Conservation (phyloP, 2,113 vertebrate species). For the Hippocampus mohnikei region DNA sequence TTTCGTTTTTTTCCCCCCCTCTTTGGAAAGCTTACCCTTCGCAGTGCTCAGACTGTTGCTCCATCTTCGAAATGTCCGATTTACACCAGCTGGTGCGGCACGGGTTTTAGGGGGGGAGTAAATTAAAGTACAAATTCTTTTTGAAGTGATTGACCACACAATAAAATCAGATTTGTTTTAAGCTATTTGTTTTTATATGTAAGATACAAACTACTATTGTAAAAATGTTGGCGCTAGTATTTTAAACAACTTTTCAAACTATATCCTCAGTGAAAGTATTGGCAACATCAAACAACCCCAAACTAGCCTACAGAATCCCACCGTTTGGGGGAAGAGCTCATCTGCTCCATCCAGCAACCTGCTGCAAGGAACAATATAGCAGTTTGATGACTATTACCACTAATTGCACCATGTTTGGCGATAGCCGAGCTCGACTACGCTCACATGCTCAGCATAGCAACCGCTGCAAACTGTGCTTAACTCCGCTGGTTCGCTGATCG, state of each 20-base stretch:
- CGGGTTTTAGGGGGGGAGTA: neutral
- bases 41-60: neutral
- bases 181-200: neutral
- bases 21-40: too few relatives aligned
- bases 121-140: neutral
- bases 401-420: slow-evolving; percentile 24
- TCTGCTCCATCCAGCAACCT: slow-evolving; percentile 18
- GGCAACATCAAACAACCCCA: slow-evolving; percentile 19
- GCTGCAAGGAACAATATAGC: slow-evolving; percentile 28
- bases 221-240: too few relatives aligned
- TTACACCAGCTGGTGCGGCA: neutral
- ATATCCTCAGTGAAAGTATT: slow-evolving; percentile 9
- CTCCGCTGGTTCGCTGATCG: slow-evolving; percentile 17
- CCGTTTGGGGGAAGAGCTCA: slow-evolving; percentile 27
- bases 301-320: slow-evolving; percentile 15
- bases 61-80: neutral
- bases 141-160: neutral
- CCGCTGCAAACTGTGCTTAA: slow-evolving; percentile 11
- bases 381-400: slow-evolving; percentile 32
- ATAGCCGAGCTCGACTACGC: slow-evolving; percentile 31
- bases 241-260: neutral
- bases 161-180: neutral
- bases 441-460: slow-evolving; percentile 27
- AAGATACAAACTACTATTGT: neutral
- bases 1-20: too few relatives aligned